Evolutionary conservation across 2,888 invertebrate species (phyloP).

Genomic region (Aphrophora alni): DNA sequence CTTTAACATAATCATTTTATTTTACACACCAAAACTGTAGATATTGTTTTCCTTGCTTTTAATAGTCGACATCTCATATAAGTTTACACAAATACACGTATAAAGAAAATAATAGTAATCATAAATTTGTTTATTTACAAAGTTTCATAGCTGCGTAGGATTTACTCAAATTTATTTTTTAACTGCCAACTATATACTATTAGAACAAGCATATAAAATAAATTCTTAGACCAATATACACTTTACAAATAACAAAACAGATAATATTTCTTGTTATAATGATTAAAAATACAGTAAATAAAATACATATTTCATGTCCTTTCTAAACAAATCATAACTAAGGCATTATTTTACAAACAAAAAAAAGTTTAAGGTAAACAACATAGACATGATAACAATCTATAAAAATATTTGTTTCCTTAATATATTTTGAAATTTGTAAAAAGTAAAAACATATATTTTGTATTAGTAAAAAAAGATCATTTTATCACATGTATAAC

Average conservation of each 20-base stretch:
- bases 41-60: neutral
- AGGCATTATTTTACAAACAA: neutral
- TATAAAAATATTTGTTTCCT: slow-evolving; percentile 39
- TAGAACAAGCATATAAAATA: neutral
- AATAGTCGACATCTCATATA: slow-evolving; percentile 31
- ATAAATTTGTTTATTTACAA: neutral
- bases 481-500: slow-evolving; percentile 38
- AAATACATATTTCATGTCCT: slow-evolving; percentile 17
- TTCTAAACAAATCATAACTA: neutral
- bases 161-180: neutral
- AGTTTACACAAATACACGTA: neutral
- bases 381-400: slow-evolving; percentile 32
- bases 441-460: slow-evolving; percentile 19
- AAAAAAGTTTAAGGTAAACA: slow-evolving; percentile 11
- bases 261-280: slow-evolving; percentile 33
- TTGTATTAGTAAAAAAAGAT: slow-evolving; percentile 33
- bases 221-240: slow-evolving; percentile 31
- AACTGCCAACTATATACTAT: neutral
- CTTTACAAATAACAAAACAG: slow-evolving; percentile 36
- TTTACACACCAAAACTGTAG: neutral
- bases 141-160: neutral
- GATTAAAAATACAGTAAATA: slow-evolving; percentile 23
- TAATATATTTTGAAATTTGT: slow-evolving; percentile 28
- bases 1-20: neutral
- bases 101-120: neutral